Percentiles rank a stretch among this genome's conserved stretches.
phyloP scores from a whole-genome alignment of 2,797 vertebrate genomes.

The Poecilia wingei region DNA sequence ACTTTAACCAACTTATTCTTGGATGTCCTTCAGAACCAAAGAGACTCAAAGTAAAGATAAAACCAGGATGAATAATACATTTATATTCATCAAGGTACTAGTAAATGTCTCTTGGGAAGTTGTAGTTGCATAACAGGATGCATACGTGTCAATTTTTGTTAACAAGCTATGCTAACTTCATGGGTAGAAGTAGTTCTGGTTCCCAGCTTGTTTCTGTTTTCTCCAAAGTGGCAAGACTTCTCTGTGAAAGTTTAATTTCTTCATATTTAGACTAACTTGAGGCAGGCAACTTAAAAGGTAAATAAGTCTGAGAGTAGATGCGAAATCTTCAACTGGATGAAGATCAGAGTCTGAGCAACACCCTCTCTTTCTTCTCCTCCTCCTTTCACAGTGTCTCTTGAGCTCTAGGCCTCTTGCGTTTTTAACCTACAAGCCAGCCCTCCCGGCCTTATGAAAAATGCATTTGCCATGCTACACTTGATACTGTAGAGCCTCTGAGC shows the following conservation, averaged over 20 bases:
- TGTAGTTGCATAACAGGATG: not conserved
- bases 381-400: conserved; percentile 29
- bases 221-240: not conserved
- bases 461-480: conserved; percentile 69
- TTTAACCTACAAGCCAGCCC: conserved; percentile 63
- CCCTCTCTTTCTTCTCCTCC: conserved; percentile 14
- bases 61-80: not conserved
- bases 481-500: conserved; percentile 55
- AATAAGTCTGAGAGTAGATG: conserved; percentile 12
- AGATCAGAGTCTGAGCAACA: conserved; percentile 37
- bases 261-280: not conserved
- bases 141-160: not conserved
- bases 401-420: conserved; percentile 43
- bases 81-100: not conserved
- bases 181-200: not conserved
- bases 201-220: conserved; percentile 1
- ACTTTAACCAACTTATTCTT: not conserved
- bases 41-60: not conserved
- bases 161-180: not conserved
- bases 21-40: not conserved
- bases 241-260: not conserved
- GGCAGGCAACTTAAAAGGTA: not conserved
- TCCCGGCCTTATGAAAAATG: conserved; percentile 72
- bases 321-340: conserved; percentile 29
- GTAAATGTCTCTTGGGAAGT: conserved; percentile 1